These are phyloP conservation scores for Clupea harengus DNA, from an alignment of 2,113 vertebrate genomes.

Conservation along the genomic window DNA sequence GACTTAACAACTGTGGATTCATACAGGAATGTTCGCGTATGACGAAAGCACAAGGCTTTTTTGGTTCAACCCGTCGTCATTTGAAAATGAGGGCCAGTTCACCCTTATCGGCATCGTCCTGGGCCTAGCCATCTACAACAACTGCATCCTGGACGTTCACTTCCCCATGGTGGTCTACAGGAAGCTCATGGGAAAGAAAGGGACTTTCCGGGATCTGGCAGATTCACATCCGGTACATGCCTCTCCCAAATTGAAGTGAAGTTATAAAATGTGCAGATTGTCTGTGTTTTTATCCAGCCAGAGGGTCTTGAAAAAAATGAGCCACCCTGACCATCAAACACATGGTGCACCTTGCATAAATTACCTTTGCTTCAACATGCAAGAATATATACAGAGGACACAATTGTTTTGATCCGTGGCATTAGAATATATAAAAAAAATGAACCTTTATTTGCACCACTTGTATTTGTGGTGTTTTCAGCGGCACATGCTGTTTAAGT, in stretches of 20 bases:
- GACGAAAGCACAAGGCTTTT: constrained; percentile 91
- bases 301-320: too few relatives aligned
- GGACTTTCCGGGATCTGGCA: constrained; percentile 88
- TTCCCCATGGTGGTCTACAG: constrained; percentile 99
- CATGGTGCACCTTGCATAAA: too few relatives aligned
- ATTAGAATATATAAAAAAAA: too few relatives aligned
- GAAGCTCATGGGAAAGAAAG: constrained; percentile 97
- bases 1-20: background rate
- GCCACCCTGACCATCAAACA: too few relatives aligned
- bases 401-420: too few relatives aligned
- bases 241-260: background rate
- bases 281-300: too few relatives aligned
- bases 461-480: too few relatives aligned
- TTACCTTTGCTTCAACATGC: too few relatives aligned
- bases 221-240: constrained; percentile 91
- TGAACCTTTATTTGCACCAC: too few relatives aligned
- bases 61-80: constrained; percentile 96
- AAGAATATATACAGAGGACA: too few relatives aligned
- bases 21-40: constrained; percentile 95
- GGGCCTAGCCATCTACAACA: constrained; percentile 98
- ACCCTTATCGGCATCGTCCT: constrained; percentile 95
- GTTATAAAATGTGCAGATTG: too few relatives aligned
- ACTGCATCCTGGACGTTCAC: constrained; percentile 98
- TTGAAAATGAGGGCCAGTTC: constrained; percentile 98
- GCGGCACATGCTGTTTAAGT: too few relatives aligned